These are phyloP conservation scores for Lepidochrysops patricia DNA, from an alignment of 2,888 invertebrate species.

Conservation along the genomic window DNA sequence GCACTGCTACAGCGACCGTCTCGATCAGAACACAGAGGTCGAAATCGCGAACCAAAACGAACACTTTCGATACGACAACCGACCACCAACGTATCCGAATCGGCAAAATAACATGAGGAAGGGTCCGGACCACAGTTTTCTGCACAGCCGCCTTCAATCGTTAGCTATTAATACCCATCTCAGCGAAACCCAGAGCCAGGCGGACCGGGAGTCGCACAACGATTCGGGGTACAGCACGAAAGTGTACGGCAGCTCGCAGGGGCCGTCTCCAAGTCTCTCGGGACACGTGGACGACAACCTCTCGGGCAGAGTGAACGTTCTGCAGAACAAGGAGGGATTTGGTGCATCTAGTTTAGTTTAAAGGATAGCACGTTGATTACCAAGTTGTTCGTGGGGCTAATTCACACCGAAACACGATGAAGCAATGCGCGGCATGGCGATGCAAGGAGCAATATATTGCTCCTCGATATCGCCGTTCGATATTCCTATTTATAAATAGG, in stretches of 20 bases:
- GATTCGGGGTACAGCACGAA: constrained; percentile 91
- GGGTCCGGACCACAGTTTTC: constrained; percentile 53
- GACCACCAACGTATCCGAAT: constrained; percentile 46
- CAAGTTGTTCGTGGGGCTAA: neutral
- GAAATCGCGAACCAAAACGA: constrained; percentile 65
- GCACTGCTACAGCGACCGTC: constrained; percentile 62
- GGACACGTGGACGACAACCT: constrained; percentile 67
- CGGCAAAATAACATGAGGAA: constrained; percentile 38
- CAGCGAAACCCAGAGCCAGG: constrained; percentile 63
- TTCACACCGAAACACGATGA: too few species aligned
- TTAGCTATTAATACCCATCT: constrained; percentile 66
- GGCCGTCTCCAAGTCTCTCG: constrained; percentile 84
- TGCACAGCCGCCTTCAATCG: constrained; percentile 63
- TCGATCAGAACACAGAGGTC: constrained; percentile 63
- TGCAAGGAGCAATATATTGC: too few species aligned
- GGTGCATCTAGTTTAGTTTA: constrained; percentile 81
- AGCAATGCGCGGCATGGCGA: too few species aligned
- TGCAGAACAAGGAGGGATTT: constrained; percentile 54
- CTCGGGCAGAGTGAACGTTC: constrained; percentile 50
- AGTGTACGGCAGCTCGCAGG: constrained; percentile 85
- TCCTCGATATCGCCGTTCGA: too few species aligned
- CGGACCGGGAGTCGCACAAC: constrained; percentile 81
- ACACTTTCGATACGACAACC: constrained; percentile 58
- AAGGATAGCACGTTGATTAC: neutral
- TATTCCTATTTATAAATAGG: too few species aligned